Conservation (phyloP, 1,140 invertebrate genomes). For the Ceratoteleas bidentatus region DNA sequence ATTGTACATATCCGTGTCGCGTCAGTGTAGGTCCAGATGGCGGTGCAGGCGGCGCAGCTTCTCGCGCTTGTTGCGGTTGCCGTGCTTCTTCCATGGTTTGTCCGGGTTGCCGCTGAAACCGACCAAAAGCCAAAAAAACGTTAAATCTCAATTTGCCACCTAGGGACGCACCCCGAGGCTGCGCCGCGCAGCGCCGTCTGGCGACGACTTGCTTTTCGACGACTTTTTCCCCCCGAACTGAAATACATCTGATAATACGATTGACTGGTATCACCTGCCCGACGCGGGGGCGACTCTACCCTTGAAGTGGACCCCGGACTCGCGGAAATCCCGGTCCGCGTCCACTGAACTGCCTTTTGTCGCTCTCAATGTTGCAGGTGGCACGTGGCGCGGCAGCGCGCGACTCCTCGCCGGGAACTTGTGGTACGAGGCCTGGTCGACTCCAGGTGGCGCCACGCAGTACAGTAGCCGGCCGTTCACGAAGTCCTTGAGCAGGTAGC, state of each 20-base stretch:
- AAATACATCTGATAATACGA: too few species aligned
- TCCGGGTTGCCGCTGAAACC: conserved; percentile 71
- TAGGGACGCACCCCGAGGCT: conserved; percentile 1
- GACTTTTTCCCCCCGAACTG: too few species aligned
- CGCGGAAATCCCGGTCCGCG: conserved; percentile 84
- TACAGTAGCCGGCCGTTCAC: conserved; percentile 93
- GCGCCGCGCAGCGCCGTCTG: conserved; percentile 1
- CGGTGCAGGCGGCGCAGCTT: conserved; percentile 91
- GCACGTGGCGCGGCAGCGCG: conserved; percentile 77
- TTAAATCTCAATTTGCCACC: too few species aligned
- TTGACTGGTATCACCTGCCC: not conserved
- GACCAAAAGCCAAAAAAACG: too few species aligned
- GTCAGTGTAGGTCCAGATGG: conserved; percentile 89
- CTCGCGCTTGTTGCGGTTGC: conserved; percentile 92
- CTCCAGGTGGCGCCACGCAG: conserved; percentile 91
- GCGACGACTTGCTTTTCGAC: not conserved
- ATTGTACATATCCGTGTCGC: conserved; percentile 30
- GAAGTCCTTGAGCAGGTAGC: conserved; percentile 96
- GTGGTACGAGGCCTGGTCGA: conserved; percentile 87
- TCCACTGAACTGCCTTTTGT: conserved; percentile 79
- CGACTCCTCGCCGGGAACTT: conserved; percentile 79
- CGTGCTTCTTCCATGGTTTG: conserved; percentile 92
- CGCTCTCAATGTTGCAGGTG: conserved; percentile 82
- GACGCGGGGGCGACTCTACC: conserved; percentile 60
- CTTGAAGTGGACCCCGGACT: conserved; percentile 80